Conservation (phyloP, 1,140 invertebrate species). For the Armadillidium nasatum region DNA sequence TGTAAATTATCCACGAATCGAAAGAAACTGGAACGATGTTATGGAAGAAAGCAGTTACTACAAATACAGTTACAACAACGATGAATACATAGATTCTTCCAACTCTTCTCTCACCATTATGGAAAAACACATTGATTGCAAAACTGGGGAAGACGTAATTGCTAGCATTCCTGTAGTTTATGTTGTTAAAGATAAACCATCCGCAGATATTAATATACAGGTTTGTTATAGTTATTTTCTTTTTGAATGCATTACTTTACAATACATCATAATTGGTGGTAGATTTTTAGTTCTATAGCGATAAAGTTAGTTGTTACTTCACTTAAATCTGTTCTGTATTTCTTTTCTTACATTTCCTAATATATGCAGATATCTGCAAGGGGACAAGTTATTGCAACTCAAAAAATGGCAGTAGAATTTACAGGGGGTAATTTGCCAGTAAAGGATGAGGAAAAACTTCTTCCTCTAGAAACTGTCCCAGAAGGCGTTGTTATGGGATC, state of each 20-base stretch:
- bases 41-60: not conserved
- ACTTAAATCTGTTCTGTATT: no score
- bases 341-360: no score
- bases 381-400: not conserved
- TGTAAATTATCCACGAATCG: not conserved
- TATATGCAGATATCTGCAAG: not conserved
- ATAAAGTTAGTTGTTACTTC: no score
- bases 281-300: no score
- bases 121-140: not conserved
- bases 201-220: not conserved
- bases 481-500: not conserved
- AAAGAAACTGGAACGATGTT: conserved; percentile 1
- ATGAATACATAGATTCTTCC: not conserved
- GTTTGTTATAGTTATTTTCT: not conserved
- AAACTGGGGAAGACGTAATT: not conserved
- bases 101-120: not conserved
- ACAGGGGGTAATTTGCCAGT: not conserved
- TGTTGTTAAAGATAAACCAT: not conserved
- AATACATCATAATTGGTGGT: no score
- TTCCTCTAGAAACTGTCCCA: not conserved
- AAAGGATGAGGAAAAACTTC: not conserved
- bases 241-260: no score
- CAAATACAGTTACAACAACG: not conserved
- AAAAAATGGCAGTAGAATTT: not conserved
- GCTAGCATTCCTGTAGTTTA: not conserved